Evolutionary conservation across 1,140 invertebrate genomes (phyloP).

Genomic region (Adoxophyes honmai): DNA sequence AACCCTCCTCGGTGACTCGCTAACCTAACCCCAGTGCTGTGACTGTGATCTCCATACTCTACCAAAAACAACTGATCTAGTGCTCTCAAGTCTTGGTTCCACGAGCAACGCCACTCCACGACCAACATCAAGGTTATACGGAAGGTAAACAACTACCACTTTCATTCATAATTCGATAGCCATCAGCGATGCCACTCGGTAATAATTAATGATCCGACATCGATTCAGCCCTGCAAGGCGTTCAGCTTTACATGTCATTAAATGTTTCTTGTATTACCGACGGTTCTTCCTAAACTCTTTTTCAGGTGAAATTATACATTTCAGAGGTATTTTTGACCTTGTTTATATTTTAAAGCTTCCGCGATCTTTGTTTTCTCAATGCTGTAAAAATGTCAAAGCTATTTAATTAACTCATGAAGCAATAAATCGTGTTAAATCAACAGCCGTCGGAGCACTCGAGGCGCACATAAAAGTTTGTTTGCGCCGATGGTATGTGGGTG

Average conservation of each 20-base stretch:
- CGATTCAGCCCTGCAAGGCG: neutral
- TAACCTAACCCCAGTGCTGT: too few relatives aligned
- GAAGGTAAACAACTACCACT: slow-evolving; percentile 60
- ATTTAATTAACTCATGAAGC: neutral
- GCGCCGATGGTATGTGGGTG: slow-evolving; percentile 59
- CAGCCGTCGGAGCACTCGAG: neutral
- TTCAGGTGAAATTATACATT: too few relatives aligned
- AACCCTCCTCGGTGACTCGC: neutral
- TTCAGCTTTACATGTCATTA: neutral
- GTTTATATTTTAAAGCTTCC: too few relatives aligned
- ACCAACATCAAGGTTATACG: slow-evolving; percentile 48
- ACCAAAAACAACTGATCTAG: too few relatives aligned
- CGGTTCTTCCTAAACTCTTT: too few relatives aligned
- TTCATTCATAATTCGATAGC: slow-evolving; percentile 40
- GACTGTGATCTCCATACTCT: too few relatives aligned
- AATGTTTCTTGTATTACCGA: too few relatives aligned
- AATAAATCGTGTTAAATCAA: slow-evolving; percentile 2
- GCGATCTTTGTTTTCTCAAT: too few relatives aligned
- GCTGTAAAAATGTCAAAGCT: neutral
- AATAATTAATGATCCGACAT: neutral
- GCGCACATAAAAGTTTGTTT: slow-evolving; percentile 25
- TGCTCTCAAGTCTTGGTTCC: neutral
- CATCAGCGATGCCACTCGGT: neutral
- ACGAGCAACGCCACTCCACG: slow-evolving; percentile 20
- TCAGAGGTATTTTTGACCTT: too few relatives aligned